phyloP scores from a whole-genome alignment of 2,888 invertebrate species.

The Terebella lapidaria region DNA sequence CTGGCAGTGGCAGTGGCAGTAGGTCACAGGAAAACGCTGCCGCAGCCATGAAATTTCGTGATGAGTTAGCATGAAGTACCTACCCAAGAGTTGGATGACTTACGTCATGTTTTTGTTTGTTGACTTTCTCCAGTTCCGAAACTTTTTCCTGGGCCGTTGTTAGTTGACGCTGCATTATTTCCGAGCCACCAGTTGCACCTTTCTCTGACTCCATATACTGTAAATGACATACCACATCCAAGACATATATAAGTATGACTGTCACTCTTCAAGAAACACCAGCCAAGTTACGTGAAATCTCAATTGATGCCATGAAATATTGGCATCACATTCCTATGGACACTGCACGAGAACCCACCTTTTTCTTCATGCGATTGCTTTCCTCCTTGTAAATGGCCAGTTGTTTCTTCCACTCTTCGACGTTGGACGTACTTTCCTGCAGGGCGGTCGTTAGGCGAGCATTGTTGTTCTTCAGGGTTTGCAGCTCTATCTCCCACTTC shows the following conservation, averaged over 20 bases:
- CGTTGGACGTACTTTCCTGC: slow-evolving; percentile 92
- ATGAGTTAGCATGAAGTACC: too few relatives aligned
- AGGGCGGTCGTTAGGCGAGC: slow-evolving; percentile 88
- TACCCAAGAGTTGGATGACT: too few relatives aligned
- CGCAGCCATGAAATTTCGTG: too few relatives aligned
- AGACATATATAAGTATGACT: not conserved
- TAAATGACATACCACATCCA: too few relatives aligned
- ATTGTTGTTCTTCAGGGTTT: slow-evolving; percentile 93
- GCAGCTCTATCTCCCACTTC: slow-evolving; percentile 96
- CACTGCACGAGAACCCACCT: too few relatives aligned
- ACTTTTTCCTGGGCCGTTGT: slow-evolving; percentile 29
- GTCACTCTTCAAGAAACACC: not conserved
- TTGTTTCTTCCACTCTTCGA: slow-evolving; percentile 97
- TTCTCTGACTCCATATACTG: slow-evolving; percentile 37
- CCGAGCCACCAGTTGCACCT: slow-evolving; percentile 26
- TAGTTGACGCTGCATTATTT: slow-evolving; percentile 30
- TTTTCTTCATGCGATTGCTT: slow-evolving; percentile 50
- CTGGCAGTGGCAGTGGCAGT: too few relatives aligned
- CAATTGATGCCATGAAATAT: too few relatives aligned
- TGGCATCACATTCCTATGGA: too few relatives aligned
- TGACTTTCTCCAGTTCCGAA: slow-evolving; percentile 29
- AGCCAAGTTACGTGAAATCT: too few relatives aligned
- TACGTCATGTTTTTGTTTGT: slow-evolving; percentile 35
- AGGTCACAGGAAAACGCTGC: too few relatives aligned
- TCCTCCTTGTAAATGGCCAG: slow-evolving; percentile 64